Conservation (phyloP, 2,797 vertebrate genomes). For the Psittacula derbiana region DNA sequence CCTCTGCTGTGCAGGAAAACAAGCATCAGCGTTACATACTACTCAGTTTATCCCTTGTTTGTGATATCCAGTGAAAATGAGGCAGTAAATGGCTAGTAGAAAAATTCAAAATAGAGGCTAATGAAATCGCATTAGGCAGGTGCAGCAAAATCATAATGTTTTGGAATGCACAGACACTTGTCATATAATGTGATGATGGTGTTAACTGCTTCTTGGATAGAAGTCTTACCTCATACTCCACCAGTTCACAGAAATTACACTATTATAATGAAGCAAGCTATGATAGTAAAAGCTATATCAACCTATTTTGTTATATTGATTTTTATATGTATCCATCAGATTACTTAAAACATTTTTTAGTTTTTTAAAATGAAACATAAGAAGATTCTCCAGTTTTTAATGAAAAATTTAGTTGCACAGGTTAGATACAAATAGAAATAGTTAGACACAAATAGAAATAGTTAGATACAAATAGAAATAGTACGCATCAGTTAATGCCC, state of each 20-base stretch:
- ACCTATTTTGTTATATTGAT: neutral
- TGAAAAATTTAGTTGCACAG: neutral
- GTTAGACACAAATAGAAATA: neutral
- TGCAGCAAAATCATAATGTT: neutral
- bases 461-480: neutral
- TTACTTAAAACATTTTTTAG: neutral
- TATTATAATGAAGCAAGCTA: neutral
- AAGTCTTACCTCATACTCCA: neutral
- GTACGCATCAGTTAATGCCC: neutral
- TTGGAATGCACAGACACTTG: neutral
- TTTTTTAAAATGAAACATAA: neutral
- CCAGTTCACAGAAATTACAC: neutral
- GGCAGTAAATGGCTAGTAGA: neutral
- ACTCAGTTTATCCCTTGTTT: neutral
- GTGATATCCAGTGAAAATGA: neutral
- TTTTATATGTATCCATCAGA: neutral
- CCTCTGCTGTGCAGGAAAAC: neutral
- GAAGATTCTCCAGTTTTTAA: neutral
- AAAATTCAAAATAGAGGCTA: neutral
- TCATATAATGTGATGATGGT: neutral
- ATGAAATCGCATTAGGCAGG: neutral
- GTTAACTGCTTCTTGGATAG: neutral
- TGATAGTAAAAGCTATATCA: neutral
- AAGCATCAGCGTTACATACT: neutral
- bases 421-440: neutral